Evolutionary conservation across 2,888 invertebrate species (phyloP), one percentile per base, ranked within the genome.

Genomic region (Liopterus haemorrhoidalis): DNA sequence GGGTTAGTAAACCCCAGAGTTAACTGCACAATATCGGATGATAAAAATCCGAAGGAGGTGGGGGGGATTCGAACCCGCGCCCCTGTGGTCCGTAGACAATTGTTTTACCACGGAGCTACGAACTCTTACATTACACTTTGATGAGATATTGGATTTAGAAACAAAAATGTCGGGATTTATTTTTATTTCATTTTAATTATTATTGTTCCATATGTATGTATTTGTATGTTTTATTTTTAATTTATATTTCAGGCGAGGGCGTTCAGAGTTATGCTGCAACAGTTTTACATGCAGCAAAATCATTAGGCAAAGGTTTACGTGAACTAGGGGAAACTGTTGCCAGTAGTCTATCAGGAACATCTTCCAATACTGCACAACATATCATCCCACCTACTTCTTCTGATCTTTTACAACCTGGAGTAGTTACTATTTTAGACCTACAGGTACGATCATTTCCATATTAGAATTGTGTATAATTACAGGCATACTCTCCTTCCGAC

Each of bases 221-320:
- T 19, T 32, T 22, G n/a, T 2, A 24, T 16, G 20, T 15, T 33
- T 11, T 33, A 15, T 16, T 1, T 2, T 16, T 18, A n/a, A 18
- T 33, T 18, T 9, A 5, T 43, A 40, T 52, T 52, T 0, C 63
- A 71, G 75, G 76, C 18, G 90, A 90, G 65, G 89, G 89, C 9
- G 83, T 86, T 9, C 82, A 89, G 61, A 87, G 87, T 63, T 88
- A 88, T 58, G 93, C 94, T 32, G 94, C 95, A 1, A 90, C 93
- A 1, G 89, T 95, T 40, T 76, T 96, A 6, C 90, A 93, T 69
- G 94, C 93, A 2, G 95, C 95, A 12, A 95, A 95, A 71, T 90
- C 90, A 14, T 73, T 95, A 24, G 87, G 93, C 46, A 90, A 92
- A 67, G 93, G 93, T 0, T 69, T 95, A 40, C 80, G 90, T 0